Conservation (phyloP, 2,113 vertebrate genomes). For the Synchiropus splendidus region DNA sequence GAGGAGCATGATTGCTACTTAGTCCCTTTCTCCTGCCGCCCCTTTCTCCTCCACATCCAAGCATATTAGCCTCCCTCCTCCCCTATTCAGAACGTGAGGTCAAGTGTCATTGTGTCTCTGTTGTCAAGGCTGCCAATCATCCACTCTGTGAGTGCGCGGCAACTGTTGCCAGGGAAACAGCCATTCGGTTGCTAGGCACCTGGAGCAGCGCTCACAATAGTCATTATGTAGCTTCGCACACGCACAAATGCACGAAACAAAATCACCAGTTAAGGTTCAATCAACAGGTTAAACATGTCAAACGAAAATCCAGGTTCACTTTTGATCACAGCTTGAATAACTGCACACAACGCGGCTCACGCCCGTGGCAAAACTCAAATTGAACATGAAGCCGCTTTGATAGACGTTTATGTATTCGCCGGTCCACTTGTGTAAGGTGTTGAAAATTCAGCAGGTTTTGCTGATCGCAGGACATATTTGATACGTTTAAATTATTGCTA, state of each 20-base stretch:
- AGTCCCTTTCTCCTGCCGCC: conserved; percentile 42
- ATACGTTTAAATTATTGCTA: too few relatives aligned
- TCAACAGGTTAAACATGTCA: too few relatives aligned
- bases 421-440: too few relatives aligned
- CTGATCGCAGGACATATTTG: too few relatives aligned
- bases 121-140: conserved; percentile 72
- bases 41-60: conserved; percentile 34
- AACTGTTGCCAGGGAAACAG: conserved; percentile 72
- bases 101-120: conserved; percentile 64
- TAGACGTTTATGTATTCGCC: too few relatives aligned
- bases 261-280: too few relatives aligned
- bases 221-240: conserved; percentile 65
- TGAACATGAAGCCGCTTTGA: too few relatives aligned
- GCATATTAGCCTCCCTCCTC: conserved; percentile 47
- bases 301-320: too few relatives aligned
- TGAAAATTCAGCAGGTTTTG: too few relatives aligned
- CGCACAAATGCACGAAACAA: conserved; percentile 23
- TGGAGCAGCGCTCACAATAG: conserved; percentile 68
- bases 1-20: conserved; percentile 64
- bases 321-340: too few relatives aligned
- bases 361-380: too few relatives aligned
- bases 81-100: conserved; percentile 63
- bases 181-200: conserved; percentile 70
- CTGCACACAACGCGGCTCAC: too few relatives aligned
- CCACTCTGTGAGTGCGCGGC: conserved; percentile 64